These are phyloP conservation scores for Rotaria magnacalcarata DNA, from an alignment of 2,888 invertebrate species.

Conservation along the genomic window DNA sequence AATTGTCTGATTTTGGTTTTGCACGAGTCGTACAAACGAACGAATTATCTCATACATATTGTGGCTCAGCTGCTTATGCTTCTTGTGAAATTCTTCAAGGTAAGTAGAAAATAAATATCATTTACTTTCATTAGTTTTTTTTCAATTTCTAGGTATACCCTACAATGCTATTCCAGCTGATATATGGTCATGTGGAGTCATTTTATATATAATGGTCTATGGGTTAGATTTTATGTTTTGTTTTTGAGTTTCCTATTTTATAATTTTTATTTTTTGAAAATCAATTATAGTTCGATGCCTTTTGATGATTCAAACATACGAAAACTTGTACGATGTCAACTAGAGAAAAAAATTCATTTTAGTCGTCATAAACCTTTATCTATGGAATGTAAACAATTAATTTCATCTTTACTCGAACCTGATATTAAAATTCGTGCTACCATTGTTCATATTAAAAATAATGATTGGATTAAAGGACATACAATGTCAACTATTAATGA, in stretches of 20 bases:
- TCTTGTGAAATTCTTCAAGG: slow-evolving; percentile 80
- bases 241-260: background rate
- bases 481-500: background rate
- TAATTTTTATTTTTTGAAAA: background rate
- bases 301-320: slow-evolving; percentile 74
- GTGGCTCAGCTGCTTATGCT: slow-evolving; percentile 74
- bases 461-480: slow-evolving; percentile 24
- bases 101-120: background rate
- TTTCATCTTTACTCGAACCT: slow-evolving; percentile 76
- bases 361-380: slow-evolving; percentile 61
- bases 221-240: background rate
- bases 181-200: slow-evolving; percentile 73
- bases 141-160: slow-evolving; percentile 52
- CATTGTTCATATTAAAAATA: background rate
- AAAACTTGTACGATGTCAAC: slow-evolving; percentile 76
- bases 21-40: slow-evolving; percentile 62
- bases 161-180: slow-evolving; percentile 63
- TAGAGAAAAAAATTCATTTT: slow-evolving; percentile 54
- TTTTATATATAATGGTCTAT: slow-evolving; percentile 71
- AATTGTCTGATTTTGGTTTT: slow-evolving; percentile 88
- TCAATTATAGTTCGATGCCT: slow-evolving; percentile 65
- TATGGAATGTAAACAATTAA: slow-evolving; percentile 66
- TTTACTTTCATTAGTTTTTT: too few relatives aligned
- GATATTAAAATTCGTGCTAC: slow-evolving; percentile 66
- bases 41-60: slow-evolving; percentile 56